phyloP scores from a whole-genome alignment of 1,140 invertebrate species.

The Battus philenor region DNA sequence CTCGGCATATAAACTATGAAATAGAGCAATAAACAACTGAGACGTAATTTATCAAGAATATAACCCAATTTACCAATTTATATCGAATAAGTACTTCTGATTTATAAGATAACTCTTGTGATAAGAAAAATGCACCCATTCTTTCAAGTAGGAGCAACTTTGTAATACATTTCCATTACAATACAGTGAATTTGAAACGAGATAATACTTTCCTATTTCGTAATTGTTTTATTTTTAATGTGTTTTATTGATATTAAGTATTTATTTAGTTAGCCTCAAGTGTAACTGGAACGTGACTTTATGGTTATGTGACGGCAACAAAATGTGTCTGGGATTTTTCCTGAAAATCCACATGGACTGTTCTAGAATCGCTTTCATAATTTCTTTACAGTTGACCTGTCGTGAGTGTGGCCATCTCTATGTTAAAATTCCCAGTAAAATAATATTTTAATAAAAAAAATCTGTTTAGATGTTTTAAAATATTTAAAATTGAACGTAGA shows the following conservation, averaged over 20 bases:
- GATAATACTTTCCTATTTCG: slow-evolving; percentile 44
- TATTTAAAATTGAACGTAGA: too few relatives aligned
- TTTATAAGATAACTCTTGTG: too few relatives aligned
- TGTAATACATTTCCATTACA: slow-evolving; percentile 48
- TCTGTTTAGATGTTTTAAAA: too few relatives aligned
- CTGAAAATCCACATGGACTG: too few relatives aligned
- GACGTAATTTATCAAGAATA: too few relatives aligned
- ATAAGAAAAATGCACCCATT: slow-evolving; percentile 25
- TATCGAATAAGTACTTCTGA: too few relatives aligned
- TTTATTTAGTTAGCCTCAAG: slow-evolving; percentile 64
- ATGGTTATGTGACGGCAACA: slow-evolving; percentile 15
- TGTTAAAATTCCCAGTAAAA: background rate
- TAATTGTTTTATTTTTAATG: slow-evolving; percentile 57
- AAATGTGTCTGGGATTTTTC: slow-evolving; percentile 13
- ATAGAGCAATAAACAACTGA: too few relatives aligned
- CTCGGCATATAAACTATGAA: too few relatives aligned
- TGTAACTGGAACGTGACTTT: slow-evolving; percentile 24
- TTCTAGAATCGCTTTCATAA: background rate
- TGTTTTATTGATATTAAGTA: slow-evolving; percentile 70
- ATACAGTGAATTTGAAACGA: slow-evolving; percentile 35
- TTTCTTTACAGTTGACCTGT: slow-evolving; percentile 5
- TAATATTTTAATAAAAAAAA: too few relatives aligned
- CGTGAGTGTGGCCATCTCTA: slow-evolving; percentile 2
- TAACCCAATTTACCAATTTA: too few relatives aligned
- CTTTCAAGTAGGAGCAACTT: slow-evolving; percentile 24